Percentiles rank a stretch among this genome's conserved stretches.
Evolutionary conservation across 2,888 invertebrate genomes (phyloP).

Genomic region (Hemithea aestivaria): DNA sequence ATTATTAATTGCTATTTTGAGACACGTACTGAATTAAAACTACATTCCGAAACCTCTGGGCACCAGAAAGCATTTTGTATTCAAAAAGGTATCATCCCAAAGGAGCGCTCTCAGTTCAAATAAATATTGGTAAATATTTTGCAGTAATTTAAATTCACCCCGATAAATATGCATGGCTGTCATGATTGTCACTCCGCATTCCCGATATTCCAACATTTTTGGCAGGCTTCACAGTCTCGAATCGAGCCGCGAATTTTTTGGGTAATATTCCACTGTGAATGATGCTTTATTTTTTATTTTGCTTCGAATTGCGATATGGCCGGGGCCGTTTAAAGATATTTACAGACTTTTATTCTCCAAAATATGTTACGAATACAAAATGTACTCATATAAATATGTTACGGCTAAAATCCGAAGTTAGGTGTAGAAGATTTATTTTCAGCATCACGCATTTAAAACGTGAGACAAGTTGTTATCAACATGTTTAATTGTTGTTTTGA

Average conservation of each 20-base stretch:
- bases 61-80: constrained; percentile 15
- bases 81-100: constrained; percentile 18
- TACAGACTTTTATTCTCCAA: too few relatives aligned
- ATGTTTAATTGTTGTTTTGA: too few relatives aligned
- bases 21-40: constrained; percentile 10
- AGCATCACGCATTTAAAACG: too few relatives aligned
- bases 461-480: too few relatives aligned
- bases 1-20: too few relatives aligned
- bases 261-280: constrained; percentile 24
- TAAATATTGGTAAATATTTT: constrained; percentile 25
- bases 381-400: too few relatives aligned
- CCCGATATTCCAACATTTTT: constrained; percentile 14
- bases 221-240: constrained; percentile 2
- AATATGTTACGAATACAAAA: too few relatives aligned
- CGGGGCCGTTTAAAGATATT: too few relatives aligned
- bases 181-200: constrained; percentile 19
- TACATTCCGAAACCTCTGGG: constrained; percentile 9
- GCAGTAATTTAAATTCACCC: constrained; percentile 23
- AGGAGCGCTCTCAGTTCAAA: constrained; percentile 12
- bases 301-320: too few relatives aligned
- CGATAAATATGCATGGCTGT: constrained; percentile 27
- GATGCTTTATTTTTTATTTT: too few relatives aligned
- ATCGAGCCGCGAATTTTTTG: constrained; percentile 10
- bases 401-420: too few relatives aligned
- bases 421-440: too few relatives aligned